Evolutionary conservation across 2,888 invertebrate genomes (phyloP).

Genomic region (Eupithecia subumbrata): DNA sequence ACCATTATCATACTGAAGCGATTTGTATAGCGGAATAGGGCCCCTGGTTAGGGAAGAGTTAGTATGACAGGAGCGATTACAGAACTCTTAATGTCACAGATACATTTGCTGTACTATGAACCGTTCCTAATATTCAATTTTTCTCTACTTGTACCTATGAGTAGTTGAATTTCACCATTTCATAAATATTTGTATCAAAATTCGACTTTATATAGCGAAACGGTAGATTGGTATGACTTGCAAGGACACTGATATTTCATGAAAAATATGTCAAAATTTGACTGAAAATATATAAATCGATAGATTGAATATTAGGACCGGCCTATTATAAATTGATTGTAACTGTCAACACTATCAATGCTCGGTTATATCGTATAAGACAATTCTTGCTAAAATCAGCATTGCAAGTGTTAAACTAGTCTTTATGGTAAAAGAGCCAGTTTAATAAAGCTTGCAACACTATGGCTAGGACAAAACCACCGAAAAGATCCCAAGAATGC

Average conservation of each 20-base stretch:
- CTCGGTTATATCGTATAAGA: neutral
- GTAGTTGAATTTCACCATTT: neutral
- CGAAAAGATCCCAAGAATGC: slow-evolving; percentile 73
- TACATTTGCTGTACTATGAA: neutral
- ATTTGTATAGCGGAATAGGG: neutral
- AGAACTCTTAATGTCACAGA: neutral
- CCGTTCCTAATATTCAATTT: neutral
- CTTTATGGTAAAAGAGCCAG: slow-evolving; percentile 73
- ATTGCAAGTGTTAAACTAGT: slow-evolving; percentile 45
- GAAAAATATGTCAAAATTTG: neutral
- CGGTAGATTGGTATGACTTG: no score
- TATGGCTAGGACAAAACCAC: slow-evolving; percentile 71
- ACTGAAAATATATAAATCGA: neutral
- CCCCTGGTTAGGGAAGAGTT: neutral
- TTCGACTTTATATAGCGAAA: neutral
- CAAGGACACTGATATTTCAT: neutral
- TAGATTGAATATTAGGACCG: neutral
- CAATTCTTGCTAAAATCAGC: neutral
- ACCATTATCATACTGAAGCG: neutral
- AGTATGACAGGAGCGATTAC: neutral
- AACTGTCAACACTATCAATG: neutral
- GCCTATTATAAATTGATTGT: neutral
- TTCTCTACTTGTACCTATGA: neutral
- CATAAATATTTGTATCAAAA: neutral
- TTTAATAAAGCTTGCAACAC: slow-evolving; percentile 70